Percentiles rank a stretch among this genome's conserved stretches.
phyloP scores from a whole-genome alignment of 37 sponge, comb jelly and placozoan genomes.

The Bolinopsis microptera region DNA sequence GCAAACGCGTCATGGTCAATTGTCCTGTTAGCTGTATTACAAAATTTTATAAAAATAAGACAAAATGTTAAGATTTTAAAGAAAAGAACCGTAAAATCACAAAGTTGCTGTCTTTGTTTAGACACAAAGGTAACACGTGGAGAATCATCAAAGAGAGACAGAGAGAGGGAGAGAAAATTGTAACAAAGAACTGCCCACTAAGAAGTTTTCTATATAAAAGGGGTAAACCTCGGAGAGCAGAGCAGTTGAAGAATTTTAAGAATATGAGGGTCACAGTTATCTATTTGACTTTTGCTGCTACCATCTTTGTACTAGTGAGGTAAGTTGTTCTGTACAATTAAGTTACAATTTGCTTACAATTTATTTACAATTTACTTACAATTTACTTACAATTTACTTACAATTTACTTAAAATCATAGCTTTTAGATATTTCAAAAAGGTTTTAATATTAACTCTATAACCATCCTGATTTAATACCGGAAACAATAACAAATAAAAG shows the following conservation, averaged over 20 bases:
- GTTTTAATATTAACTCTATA: not conserved
- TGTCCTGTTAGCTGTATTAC: not conserved
- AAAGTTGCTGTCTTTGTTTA: not conserved
- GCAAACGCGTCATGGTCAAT: not conserved
- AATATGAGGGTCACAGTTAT: not conserved
- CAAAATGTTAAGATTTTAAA: not conserved
- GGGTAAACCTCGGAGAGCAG: not conserved
- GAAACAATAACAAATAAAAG: too few species aligned
- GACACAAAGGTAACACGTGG: not conserved
- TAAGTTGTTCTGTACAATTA: too few species aligned
- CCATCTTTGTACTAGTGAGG: too few species aligned
- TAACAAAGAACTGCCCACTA: not conserved
- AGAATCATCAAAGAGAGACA: too few species aligned
- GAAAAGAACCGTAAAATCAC: not conserved
- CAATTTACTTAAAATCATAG: too few species aligned
- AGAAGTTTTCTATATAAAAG: not conserved
- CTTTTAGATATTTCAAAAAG: too few species aligned
- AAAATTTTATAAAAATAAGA: not conserved
- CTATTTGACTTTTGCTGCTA: not conserved
- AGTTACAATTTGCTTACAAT: too few species aligned
- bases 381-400: too few species aligned
- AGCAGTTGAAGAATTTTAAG: not conserved
- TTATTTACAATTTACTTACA: too few species aligned
- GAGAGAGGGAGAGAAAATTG: not conserved
- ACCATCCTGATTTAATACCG: not conserved